Conservation (phyloP, 1,140 invertebrate species). For the Drosophila hydei region DNA sequence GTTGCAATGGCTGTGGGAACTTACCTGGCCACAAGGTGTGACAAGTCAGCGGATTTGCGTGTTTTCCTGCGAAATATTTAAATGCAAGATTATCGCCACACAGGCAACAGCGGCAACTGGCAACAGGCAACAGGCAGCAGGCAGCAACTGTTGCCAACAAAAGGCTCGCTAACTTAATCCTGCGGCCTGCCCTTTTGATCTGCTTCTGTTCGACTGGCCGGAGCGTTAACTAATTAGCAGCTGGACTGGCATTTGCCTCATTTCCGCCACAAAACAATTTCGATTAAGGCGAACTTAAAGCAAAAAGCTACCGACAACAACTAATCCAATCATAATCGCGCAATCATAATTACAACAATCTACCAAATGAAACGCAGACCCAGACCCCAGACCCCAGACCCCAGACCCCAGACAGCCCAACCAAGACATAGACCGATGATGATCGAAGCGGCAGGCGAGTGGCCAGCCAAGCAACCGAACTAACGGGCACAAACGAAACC, state of each 20-base stretch:
- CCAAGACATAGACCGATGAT: slow-evolving; percentile 20
- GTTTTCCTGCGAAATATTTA: slow-evolving; percentile 80
- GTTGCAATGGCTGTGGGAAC: slow-evolving; percentile 30
- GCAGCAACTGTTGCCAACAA: slow-evolving; percentile 19
- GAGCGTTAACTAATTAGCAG: slow-evolving; percentile 71
- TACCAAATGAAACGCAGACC: slow-evolving; percentile 53
- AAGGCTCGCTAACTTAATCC: slow-evolving; percentile 69
- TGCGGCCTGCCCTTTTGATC: slow-evolving; percentile 55
- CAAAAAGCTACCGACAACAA: slow-evolving; percentile 67
- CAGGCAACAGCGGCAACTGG: slow-evolving; percentile 12
- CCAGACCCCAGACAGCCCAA: slow-evolving; percentile 4
- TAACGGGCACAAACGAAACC: slow-evolving; percentile 45
- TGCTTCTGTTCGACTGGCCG: slow-evolving; percentile 12
- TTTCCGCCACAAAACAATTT: slow-evolving; percentile 69
- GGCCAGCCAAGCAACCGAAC: slow-evolving; percentile 5
- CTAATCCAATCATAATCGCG: slow-evolving; percentile 79
- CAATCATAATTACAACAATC: slow-evolving; percentile 81
- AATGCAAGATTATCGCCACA: slow-evolving; percentile 73
- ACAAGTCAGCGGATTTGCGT: slow-evolving; percentile 82
- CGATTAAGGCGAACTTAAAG: slow-evolving; percentile 57
- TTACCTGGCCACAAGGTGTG: slow-evolving; percentile 67
- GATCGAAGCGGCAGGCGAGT: slow-evolving; percentile 17
- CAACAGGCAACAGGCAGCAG: background rate
- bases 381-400: slow-evolving; percentile 5
- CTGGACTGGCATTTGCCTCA: slow-evolving; percentile 49